Percentiles rank a stretch among this genome's conserved stretches.
phyloP scores from a whole-genome alignment of 2,888 invertebrate genomes.

The Saturnia pavonia region DNA sequence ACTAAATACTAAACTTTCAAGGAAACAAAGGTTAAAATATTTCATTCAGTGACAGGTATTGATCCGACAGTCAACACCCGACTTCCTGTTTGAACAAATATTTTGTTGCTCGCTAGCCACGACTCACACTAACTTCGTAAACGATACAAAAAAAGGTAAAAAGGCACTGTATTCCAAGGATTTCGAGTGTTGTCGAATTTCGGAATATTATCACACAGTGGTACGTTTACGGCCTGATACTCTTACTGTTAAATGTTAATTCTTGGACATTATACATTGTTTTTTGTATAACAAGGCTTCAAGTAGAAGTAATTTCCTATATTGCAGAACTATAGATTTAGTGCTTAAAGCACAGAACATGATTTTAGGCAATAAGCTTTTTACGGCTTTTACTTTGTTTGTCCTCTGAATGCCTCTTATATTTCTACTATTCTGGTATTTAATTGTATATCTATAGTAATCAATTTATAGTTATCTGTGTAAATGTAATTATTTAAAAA shows the following conservation, averaged over 20 bases:
- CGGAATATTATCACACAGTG: conserved; percentile 17
- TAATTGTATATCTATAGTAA: too few species aligned
- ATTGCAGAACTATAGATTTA: too few species aligned
- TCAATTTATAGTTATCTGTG: too few species aligned
- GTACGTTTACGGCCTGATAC: neutral
- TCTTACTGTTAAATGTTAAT: neutral
- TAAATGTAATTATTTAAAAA: too few species aligned
- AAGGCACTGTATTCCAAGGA: neutral
- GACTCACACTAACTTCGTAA: neutral
- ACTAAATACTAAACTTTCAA: neutral
- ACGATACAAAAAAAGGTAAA: neutral
- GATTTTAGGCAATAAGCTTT: too few species aligned
- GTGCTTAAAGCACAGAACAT: too few species aligned
- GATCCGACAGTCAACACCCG: conserved; percentile 10
- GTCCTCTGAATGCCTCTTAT: too few species aligned
- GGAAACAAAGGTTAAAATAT: conserved; percentile 9
- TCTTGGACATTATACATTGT: too few species aligned
- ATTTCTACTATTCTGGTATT: too few species aligned
- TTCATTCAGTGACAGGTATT: conserved; percentile 8
- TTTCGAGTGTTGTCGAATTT: conserved; percentile 2
- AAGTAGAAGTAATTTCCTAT: too few species aligned
- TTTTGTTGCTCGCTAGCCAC: conserved; percentile 35
- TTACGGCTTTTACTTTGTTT: too few species aligned
- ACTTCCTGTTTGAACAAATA: conserved; percentile 59
- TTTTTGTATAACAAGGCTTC: too few species aligned